A percentile compares a stretch with the other conserved stretches of the same genome.
These are phyloP conservation scores for Prochilodus magdalenae DNA, from an alignment of 2,113 vertebrate species.

Conservation along the genomic window DNA sequence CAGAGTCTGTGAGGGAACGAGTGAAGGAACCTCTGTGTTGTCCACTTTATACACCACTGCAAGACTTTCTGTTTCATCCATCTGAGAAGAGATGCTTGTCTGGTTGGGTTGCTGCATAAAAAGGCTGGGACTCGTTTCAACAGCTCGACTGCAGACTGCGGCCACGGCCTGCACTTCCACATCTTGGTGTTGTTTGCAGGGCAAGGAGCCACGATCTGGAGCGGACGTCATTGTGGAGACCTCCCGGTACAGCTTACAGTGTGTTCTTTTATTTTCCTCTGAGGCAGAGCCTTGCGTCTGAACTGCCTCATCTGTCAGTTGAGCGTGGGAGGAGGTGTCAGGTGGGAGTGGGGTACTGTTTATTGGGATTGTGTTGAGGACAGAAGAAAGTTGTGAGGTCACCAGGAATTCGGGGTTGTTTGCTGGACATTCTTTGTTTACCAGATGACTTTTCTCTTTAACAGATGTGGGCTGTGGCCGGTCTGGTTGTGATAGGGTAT, in stretches of 20 bases:
- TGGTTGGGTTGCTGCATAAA: slow-evolving; percentile 71
- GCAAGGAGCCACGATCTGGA: slow-evolving; percentile 50
- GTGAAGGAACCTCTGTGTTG: slow-evolving; percentile 36
- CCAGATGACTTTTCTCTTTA: slow-evolving; percentile 36
- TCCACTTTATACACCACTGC: slow-evolving; percentile 73
- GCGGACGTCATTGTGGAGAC: slow-evolving; percentile 87
- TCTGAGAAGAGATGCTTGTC: slow-evolving; percentile 50
- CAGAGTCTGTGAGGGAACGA: slow-evolving; percentile 36
- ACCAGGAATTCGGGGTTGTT: slow-evolving; percentile 51
- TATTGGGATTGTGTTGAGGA: slow-evolving; percentile 55
- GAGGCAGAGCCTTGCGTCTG: slow-evolving; percentile 52
- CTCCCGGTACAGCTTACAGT: slow-evolving; percentile 68
- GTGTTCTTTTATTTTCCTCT: slow-evolving; percentile 71
- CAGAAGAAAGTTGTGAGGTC: slow-evolving; percentile 52
- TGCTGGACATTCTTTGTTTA: slow-evolving; percentile 19
- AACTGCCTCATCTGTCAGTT: slow-evolving; percentile 59
- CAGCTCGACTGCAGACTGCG: slow-evolving; percentile 80
- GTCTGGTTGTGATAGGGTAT: slow-evolving; percentile 11
- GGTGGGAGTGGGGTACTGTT: slow-evolving; percentile 30
- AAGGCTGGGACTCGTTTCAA: slow-evolving; percentile 92
- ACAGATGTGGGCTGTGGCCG: slow-evolving; percentile 37
- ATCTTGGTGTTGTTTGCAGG: slow-evolving; percentile 75
- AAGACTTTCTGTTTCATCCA: slow-evolving; percentile 77
- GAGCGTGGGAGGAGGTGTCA: slow-evolving; percentile 54
- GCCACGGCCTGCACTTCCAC: slow-evolving; percentile 92